Conservation (phyloP, 2,113 vertebrate species). For the Apodemus sylvaticus region DNA sequence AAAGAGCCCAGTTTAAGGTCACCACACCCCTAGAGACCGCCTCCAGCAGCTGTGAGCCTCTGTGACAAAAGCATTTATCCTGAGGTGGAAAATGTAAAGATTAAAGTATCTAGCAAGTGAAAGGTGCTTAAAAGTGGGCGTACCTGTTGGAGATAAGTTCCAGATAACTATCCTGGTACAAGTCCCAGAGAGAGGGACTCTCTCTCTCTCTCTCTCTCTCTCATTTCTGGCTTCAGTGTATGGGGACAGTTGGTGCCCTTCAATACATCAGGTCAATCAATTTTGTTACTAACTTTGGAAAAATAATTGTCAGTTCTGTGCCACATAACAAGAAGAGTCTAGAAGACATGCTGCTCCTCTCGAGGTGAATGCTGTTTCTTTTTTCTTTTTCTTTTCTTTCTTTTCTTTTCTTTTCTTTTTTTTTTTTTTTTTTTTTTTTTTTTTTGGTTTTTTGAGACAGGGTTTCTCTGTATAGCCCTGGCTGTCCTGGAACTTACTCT, state of each 20-base stretch:
- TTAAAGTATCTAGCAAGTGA: neutral
- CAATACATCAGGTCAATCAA: neutral
- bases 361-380: neutral
- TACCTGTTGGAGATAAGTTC: neutral
- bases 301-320: neutral
- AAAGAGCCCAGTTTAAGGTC: neutral
- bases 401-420: too few species aligned
- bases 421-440: too few species aligned
- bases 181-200: neutral
- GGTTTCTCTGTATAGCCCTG: too few species aligned
- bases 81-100: neutral
- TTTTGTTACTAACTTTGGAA: neutral
- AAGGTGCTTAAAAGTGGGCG: neutral
- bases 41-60: neutral
- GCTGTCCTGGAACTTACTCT: too few species aligned
- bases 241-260: neutral
- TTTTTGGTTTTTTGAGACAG: too few species aligned
- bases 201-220: neutral
- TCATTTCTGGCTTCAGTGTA: neutral
- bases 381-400: too few species aligned
- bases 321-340: neutral
- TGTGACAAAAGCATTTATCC: neutral
- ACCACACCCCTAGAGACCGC: neutral
- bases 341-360: neutral
- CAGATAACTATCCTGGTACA: neutral